Conservation (phyloP, 2,888 invertebrate genomes). For the Hoplodrina blanda region DNA sequence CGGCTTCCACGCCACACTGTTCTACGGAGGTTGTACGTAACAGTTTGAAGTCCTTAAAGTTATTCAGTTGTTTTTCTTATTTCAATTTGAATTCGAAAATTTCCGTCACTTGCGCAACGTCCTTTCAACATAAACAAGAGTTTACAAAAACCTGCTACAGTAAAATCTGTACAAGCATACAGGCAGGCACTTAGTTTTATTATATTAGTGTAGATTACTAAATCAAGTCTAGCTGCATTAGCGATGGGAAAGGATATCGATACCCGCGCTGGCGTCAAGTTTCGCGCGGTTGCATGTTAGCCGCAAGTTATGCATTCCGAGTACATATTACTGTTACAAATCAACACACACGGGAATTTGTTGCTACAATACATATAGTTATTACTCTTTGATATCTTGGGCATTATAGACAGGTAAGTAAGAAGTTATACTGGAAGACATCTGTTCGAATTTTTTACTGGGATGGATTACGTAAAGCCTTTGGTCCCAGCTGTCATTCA, state of each 20-base stretch:
- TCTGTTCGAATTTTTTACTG: no score
- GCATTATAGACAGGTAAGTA: not conserved
- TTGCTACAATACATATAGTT: constrained; percentile 48
- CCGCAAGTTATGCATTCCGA: constrained; percentile 80
- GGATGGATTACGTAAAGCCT: no score
- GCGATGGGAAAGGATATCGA: constrained; percentile 84
- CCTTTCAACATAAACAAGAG: constrained; percentile 4
- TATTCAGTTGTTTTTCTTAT: constrained; percentile 33
- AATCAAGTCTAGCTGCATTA: constrained; percentile 64
- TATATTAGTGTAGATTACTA: constrained; percentile 60
- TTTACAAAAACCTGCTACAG: constrained; percentile 8
- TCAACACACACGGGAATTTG: constrained; percentile 78
- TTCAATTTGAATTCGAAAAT: constrained; percentile 21
- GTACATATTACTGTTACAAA: constrained; percentile 77
- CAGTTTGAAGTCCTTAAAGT: constrained; percentile 21
- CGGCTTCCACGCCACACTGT: constrained; percentile 29
- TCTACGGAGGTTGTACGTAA: not conserved
- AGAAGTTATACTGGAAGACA: not conserved
- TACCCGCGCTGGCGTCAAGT: constrained; percentile 76
- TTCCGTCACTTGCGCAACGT: constrained; percentile 27
- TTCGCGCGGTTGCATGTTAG: constrained; percentile 78
- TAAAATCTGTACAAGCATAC: constrained; percentile 22
- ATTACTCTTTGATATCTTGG: constrained; percentile 12
- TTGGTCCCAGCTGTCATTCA: no score
- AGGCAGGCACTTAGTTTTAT: constrained; percentile 54